These are phyloP conservation scores for Sitobion miscanthi DNA, from an alignment of 1,140 invertebrate species.

Conservation along the genomic window DNA sequence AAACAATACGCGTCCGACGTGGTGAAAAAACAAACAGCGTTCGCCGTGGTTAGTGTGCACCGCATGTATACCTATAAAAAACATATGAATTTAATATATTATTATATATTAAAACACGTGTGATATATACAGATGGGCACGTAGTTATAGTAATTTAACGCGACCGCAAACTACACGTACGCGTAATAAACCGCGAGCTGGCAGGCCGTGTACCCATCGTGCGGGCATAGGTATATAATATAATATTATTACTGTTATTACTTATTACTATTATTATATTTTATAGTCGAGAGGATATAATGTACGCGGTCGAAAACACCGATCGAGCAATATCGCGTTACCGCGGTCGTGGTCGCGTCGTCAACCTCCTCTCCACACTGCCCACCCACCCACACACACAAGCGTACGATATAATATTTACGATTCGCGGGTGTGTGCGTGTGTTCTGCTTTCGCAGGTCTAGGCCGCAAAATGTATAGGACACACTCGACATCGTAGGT, in stretches of 20 bases:
- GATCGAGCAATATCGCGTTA: neutral
- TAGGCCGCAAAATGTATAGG: neutral
- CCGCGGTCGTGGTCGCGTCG: neutral
- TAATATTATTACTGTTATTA: constrained; percentile 15
- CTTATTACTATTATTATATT: neutral
- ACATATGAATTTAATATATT: neutral
- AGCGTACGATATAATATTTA: neutral
- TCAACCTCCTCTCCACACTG: neutral
- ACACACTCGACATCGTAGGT: no score
- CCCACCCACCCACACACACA: neutral
- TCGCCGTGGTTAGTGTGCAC: neutral
- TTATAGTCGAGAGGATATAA: neutral
- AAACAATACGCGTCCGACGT: neutral
- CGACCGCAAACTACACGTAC: constrained; percentile 22
- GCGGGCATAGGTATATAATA: no score
- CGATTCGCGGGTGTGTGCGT: neutral
- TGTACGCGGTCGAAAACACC: neutral
- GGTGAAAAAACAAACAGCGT: constrained; percentile 6
- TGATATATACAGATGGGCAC: neutral
- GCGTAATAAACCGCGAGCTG: neutral
- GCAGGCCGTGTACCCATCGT: neutral
- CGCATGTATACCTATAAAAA: neutral
- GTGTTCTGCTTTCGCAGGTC: neutral
- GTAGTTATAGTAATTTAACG: neutral
- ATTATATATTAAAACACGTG: neutral